Percentiles rank a stretch among this genome's conserved stretches.
phyloP scores from a whole-genome alignment of 1,140 invertebrate genomes.

The Drosophila parvula region DNA sequence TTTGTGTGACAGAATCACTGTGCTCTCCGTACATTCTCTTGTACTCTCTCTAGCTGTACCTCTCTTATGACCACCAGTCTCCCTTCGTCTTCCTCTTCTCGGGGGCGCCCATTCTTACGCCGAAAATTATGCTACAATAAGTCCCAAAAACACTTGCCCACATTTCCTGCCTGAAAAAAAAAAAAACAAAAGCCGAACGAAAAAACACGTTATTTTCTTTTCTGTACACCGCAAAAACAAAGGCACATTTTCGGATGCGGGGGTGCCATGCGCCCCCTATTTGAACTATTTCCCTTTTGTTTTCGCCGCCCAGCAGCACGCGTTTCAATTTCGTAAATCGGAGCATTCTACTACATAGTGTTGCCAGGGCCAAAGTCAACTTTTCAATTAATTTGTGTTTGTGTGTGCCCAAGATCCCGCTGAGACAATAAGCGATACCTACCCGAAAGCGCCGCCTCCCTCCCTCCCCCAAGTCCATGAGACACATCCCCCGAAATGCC shows the following conservation, averaged over 20 bases:
- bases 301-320: slow-evolving; percentile 20
- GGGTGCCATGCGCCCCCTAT: not conserved
- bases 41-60: not conserved
- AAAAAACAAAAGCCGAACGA: not conserved
- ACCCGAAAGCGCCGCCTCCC: not conserved
- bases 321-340: slow-evolving; percentile 38
- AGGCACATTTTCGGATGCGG: not conserved
- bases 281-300: slow-evolving; percentile 1
- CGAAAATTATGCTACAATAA: slow-evolving; percentile 47
- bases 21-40: not conserved
- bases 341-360: slow-evolving; percentile 58
- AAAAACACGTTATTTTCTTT: slow-evolving; percentile 33
- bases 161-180: slow-evolving; percentile 19
- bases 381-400: slow-evolving; percentile 68
- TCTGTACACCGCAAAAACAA: slow-evolving; percentile 71
- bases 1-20: slow-evolving; percentile 32
- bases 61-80: not conserved
- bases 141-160: slow-evolving; percentile 33
- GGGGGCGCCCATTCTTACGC: slow-evolving; percentile 7
- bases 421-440: slow-evolving; percentile 60
- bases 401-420: slow-evolving; percentile 41
- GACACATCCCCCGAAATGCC: not conserved
- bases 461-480: not conserved
- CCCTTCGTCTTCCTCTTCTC: not conserved
- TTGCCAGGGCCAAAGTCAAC: slow-evolving; percentile 41